phyloP scores from a whole-genome alignment of 2,888 invertebrate species.

The Drosophila anomalata region DNA sequence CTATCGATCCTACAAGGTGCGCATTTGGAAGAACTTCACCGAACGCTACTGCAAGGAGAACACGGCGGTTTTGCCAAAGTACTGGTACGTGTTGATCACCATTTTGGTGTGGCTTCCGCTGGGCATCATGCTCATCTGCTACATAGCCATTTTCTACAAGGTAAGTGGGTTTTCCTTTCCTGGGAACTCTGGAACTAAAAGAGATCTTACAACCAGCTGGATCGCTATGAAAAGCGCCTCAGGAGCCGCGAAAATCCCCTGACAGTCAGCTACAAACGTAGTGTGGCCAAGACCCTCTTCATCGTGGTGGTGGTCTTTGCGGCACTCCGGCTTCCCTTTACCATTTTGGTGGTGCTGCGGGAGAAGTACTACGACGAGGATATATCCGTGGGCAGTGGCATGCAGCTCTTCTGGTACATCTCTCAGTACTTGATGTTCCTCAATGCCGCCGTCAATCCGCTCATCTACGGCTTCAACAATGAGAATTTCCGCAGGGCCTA shows the following conservation, averaged over 20 bases:
- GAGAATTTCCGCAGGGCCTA: conserved; percentile 89
- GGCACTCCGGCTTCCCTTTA: conserved; percentile 90
- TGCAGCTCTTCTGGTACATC: conserved; percentile 87
- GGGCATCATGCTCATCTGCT: conserved; percentile 89
- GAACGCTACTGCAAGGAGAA: conserved; percentile 92
- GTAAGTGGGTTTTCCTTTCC: conserved; percentile 76
- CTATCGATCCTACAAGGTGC: conserved; percentile 87
- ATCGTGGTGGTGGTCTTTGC: conserved; percentile 88
- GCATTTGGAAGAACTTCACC: conserved; percentile 90
- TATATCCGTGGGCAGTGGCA: conserved; percentile 84
- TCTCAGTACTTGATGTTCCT: conserved; percentile 89
- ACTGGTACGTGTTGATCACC: conserved; percentile 91
- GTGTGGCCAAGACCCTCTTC: conserved; percentile 89
- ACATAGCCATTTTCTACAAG: conserved; percentile 89
- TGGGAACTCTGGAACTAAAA: conserved; percentile 43
- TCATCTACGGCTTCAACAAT: conserved; percentile 91
- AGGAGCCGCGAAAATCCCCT: conserved; percentile 87
- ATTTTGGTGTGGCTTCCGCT: conserved; percentile 92
- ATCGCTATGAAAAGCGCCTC: conserved; percentile 87
- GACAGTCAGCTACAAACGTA: conserved; percentile 87
- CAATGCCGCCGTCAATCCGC: conserved; percentile 90
- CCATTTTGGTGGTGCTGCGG: conserved; percentile 88
- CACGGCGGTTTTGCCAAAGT: conserved; percentile 86
- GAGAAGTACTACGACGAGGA: conserved; percentile 65
- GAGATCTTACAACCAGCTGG: conserved; percentile 84